These are phyloP conservation scores for Epinephelus fuscoguttatus DNA, from an alignment of 2,113 vertebrate species.

Conservation along the genomic window DNA sequence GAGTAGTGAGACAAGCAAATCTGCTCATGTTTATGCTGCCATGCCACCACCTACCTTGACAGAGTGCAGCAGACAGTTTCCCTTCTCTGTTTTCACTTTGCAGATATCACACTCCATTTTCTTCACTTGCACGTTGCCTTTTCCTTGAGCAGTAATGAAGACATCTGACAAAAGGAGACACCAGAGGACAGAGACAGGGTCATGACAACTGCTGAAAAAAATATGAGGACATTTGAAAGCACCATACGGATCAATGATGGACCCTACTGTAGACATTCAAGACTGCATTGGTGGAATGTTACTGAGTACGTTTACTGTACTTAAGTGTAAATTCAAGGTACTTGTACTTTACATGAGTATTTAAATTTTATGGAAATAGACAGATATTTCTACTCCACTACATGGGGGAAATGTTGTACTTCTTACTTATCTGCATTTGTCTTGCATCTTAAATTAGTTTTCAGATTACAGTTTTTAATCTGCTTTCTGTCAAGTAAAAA, in stretches of 20 bases:
- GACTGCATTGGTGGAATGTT: no score
- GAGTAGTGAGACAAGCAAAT: no score
- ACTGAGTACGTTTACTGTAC: no score
- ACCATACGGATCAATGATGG: neutral
- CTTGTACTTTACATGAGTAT: no score
- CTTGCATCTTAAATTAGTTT: no score
- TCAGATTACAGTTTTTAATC: no score
- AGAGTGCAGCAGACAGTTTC: conserved; percentile 89
- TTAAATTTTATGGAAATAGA: no score
- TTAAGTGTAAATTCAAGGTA: no score
- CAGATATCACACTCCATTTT: conserved; percentile 93
- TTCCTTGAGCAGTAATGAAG: conserved; percentile 88
- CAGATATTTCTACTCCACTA: no score
- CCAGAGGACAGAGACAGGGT: neutral
- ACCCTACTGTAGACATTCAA: neutral
- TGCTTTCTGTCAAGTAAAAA: no score
- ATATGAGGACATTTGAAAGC: neutral
- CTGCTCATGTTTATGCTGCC: neutral
- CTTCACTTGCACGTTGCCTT: conserved; percentile 88
- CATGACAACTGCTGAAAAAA: neutral
- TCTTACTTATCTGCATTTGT: no score
- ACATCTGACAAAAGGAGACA: conserved; percentile 84
- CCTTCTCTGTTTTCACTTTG: conserved; percentile 89
- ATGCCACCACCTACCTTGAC: conserved; percentile 87
- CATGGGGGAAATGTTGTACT: no score